Evolutionary conservation across 2,797 vertebrate species (phyloP), one percentile per base, ranked within the genome.

Genomic region (Podarcis lilfordi): DNA sequence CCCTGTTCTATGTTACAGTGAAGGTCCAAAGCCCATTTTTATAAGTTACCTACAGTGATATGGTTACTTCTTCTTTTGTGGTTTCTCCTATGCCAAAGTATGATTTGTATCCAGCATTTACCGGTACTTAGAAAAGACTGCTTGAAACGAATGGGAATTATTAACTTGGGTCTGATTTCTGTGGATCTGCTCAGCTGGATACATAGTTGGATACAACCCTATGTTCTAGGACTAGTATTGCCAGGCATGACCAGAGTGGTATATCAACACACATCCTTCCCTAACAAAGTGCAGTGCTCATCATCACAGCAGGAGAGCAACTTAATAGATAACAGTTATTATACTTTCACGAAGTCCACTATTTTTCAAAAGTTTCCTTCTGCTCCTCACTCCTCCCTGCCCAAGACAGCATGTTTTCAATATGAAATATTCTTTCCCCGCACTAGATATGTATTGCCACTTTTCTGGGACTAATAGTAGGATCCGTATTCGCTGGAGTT

Each of bases 401-500:
- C 50, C 68, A 27, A 45, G 2, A 25, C 55, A 37, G 0, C 25
- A n/a, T 21, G n/a, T 35, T 85, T 27, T 59, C 76, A 76, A 87
- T 37, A n/a, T 85, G 50, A 72, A 55, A 2, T 74, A 66, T 86
- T 87, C 15, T 69, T 77, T 61, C 50, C 13, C 50, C 3, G 3
- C 59, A 32, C 84, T 89, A 97, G 96, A 25, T 98, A 78, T 92
- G 93, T 87, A 95, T 98, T 89, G 97, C 96, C 75, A 10, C 95
- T 83, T 64, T 98, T 89, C 95, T 98, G 78, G 97, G 96, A 74
- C 91, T 98, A 43, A 94, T 98, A 66, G 95, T 98, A 23, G 98
- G 98, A 87, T 96, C 96, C 82, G 97, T 98, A 96, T 99, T 98
- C 96, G 98, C 97, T 87, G 91, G 93, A 37, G 96, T 98, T 80